A percentile compares a stretch with the other conserved stretches of the same genome.
Conservation (phyloP, 2,113 vertebrate species). For the Oreochromis tanganicae region DNA sequence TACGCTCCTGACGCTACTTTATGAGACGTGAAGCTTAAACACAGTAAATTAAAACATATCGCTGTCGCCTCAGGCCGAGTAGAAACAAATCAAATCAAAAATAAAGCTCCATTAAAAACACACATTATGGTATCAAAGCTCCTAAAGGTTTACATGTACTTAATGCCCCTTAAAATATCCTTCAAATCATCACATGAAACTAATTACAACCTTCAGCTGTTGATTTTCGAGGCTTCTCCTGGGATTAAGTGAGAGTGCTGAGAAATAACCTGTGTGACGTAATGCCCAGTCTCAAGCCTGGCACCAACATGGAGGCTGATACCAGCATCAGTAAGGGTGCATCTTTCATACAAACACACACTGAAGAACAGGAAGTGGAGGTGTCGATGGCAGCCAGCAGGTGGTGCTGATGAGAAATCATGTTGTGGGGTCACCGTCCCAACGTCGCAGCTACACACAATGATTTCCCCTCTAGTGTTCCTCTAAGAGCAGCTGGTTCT, state of each 20-base stretch:
- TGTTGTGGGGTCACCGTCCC: constrained; percentile 67
- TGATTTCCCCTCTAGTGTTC: constrained; percentile 59
- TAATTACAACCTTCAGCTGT: neutral
- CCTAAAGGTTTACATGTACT: neutral
- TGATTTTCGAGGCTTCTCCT: neutral
- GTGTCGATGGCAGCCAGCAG: constrained; percentile 16
- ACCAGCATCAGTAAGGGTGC: neutral
- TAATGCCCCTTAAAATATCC: neutral
- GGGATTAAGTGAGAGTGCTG: neutral
- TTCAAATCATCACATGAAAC: neutral
- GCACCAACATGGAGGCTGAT: neutral
- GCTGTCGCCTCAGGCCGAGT: neutral
- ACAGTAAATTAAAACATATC: rapidly evolving
- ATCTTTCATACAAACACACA: neutral
- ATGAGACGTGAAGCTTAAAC: neutral
- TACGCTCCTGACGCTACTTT: neutral
- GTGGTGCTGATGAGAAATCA: constrained; percentile 55
- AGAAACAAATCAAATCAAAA: neutral
- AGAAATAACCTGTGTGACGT: neutral
- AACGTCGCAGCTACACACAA: constrained; percentile 73
- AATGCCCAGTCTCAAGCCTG: neutral
- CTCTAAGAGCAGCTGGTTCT: constrained; percentile 84
- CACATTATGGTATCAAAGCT: neutral
- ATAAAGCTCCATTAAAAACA: neutral
- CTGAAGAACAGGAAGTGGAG: neutral